A percentile compares a stretch with the other conserved stretches of the same genome.
Conservation (phyloP, 2,113 vertebrate species). For the Smithornis capensis region DNA sequence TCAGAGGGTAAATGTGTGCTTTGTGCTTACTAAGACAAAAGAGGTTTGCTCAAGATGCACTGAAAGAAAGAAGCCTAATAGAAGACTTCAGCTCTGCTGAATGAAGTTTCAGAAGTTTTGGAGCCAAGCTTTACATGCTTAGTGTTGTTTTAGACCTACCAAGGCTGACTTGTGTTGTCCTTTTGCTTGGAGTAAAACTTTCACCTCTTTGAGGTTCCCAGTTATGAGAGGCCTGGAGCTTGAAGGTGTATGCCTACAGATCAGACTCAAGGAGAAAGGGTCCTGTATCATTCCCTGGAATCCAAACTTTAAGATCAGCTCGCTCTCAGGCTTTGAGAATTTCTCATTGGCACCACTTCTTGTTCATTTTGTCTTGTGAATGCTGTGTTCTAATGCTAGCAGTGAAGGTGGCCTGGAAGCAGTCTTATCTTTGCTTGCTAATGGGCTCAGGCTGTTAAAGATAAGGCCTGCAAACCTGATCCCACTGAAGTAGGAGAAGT, state of each 20-base stretch:
- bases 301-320: not conserved
- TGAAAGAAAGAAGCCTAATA: not conserved
- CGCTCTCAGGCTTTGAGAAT: not conserved
- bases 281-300: not conserved
- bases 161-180: not conserved
- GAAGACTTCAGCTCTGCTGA: not conserved
- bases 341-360: not conserved
- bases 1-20: not conserved
- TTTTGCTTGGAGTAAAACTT: not conserved
- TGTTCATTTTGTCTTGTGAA: not conserved
- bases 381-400: not conserved
- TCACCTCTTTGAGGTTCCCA: not conserved
- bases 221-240: not conserved
- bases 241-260: not conserved
- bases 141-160: not conserved
- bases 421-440: conserved; percentile 57
- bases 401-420: conserved; percentile 38
- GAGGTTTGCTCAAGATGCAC: not conserved
- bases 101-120: not conserved
- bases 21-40: not conserved
- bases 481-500: conserved; percentile 48
- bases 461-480: conserved; percentile 60
- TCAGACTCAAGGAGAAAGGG: not conserved
- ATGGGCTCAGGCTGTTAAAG: conserved; percentile 55
- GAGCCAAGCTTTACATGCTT: not conserved